A percentile compares a stretch with the other conserved stretches of the same genome.
Conservation (phyloP, 2,797 vertebrate genomes). For the Typhlichthys eigenmanni region DNA sequence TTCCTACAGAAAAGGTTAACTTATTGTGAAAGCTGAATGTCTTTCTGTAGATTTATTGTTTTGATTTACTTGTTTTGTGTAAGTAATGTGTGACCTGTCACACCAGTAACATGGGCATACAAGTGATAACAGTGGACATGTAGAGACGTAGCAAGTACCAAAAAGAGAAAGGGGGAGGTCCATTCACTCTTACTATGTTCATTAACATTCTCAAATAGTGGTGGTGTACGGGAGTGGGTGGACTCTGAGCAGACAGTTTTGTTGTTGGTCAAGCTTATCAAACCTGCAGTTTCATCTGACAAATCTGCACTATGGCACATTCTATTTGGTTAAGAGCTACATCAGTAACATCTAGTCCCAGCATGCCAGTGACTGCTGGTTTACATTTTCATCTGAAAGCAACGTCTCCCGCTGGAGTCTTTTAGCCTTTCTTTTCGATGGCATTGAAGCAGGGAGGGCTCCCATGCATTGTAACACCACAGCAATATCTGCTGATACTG, state of each 20-base stretch:
- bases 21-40: slow-evolving; percentile 24
- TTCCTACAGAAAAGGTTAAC: slow-evolving; percentile 30
- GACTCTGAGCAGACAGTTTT: too few relatives aligned
- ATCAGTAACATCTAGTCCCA: slow-evolving; percentile 20
- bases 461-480: slow-evolving; percentile 2
- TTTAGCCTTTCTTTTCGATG: slow-evolving; percentile 16
- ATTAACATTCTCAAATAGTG: too few relatives aligned
- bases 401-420: slow-evolving; percentile 17
- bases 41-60: not conserved
- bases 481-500: slow-evolving; percentile 15
- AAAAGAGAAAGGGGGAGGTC: too few relatives aligned
- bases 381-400: slow-evolving; percentile 32
- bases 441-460: slow-evolving; percentile 20
- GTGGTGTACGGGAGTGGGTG: too few relatives aligned
- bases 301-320: not conserved
- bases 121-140: too few relatives aligned
- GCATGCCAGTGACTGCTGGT: slow-evolving; percentile 12
- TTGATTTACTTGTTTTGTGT: not conserved
- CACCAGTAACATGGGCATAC: too few relatives aligned
- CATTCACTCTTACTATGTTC: too few relatives aligned
- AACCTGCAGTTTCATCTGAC: not conserved
- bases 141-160: too few relatives aligned
- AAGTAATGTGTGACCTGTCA: too few relatives aligned
- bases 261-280: not conserved
- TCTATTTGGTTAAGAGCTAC: slow-evolving; percentile 13